Evolutionary conservation across 2,888 invertebrate genomes (phyloP), one percentile per base, ranked within the genome.

Genomic region (Himalopsyche anomala): DNA sequence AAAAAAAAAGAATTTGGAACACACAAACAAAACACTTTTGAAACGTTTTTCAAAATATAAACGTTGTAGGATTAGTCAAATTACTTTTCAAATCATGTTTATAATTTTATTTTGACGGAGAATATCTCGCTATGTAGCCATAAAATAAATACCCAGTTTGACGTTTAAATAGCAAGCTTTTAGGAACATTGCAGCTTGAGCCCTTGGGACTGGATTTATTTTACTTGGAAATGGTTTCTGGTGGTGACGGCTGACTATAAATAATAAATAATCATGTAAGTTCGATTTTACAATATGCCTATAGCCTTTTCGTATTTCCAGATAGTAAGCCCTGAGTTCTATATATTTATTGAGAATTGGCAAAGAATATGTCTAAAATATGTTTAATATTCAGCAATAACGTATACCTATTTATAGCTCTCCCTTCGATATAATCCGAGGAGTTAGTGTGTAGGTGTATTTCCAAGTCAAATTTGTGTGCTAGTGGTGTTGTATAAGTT

Each of bases 361-460:
- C 86, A 83, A 54, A 83, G 54, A 74, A 80, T 51, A 6, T 51
- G 19, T 54, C 12, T n/a, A 81, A 51, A 62, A 54, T 69, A 40
- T 83, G 51, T 84, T 45, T 11, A 45, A 51, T 80, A 45, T 45
- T 19, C 51, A 80, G 42, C 80, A 19, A 28, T 83, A 55, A 80
- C 81, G 86, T 69, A 74, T 51, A 38, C 51, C 86, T 86, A 86
- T 84, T 86, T 69, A 86, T 86, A 86, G 86, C 81, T 56, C 81
- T 74, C 81, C 81, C 80, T 84, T 84, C 19, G 45, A 81, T 69
- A 56, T 15, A 40, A 74, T 86, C 38, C 42, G 36, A 83, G 40
- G 19, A 79, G 74, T 74, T 80, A 19, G 17, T 42, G 28, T 80
- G 51, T 80, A 80, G 51, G 51, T 80, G 80, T 80, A 45, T 45